phyloP scores from a whole-genome alignment of 37 sponge, comb jelly and placozoan genomes.

The Diacarnus erythraeanus region DNA sequence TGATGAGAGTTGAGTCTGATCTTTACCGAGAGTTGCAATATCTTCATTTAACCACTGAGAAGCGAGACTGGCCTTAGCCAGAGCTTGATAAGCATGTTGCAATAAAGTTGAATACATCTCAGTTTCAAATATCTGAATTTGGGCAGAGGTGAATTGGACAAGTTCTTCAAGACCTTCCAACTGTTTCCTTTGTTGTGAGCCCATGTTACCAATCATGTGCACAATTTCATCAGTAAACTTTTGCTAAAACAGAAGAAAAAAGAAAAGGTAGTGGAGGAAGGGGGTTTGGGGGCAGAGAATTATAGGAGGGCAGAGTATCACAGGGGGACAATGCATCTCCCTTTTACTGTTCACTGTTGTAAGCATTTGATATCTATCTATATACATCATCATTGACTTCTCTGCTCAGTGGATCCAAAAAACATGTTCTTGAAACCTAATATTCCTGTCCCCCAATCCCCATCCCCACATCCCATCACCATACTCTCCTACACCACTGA shows the following conservation, averaged over 20 bases:
- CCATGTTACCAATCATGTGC: conserved; percentile 21
- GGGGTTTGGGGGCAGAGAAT: not conserved
- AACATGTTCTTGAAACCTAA: too few relatives aligned
- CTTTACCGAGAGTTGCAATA: not conserved
- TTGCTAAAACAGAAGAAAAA: conserved; percentile 17
- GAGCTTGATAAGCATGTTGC: conserved; percentile 12
- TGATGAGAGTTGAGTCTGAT: not conserved
- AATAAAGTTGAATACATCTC: not conserved
- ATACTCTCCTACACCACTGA: not conserved
- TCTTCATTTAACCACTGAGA: conserved; percentile 28
- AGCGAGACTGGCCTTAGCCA: conserved; percentile 42
- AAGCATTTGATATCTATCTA: too few relatives aligned
- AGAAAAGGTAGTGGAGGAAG: not conserved
- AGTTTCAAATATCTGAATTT: not conserved
- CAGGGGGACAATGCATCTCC: too few relatives aligned
- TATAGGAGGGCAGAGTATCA: too few relatives aligned
- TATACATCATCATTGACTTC: too few relatives aligned
- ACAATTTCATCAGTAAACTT: conserved; percentile 61
- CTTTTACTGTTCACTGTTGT: too few relatives aligned
- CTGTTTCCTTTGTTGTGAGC: conserved; percentile 45
- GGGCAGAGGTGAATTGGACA: conserved; percentile 5
- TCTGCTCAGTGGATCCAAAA: too few relatives aligned
- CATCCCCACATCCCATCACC: too few relatives aligned
- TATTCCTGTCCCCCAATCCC: too few relatives aligned
- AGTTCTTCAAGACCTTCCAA: conserved; percentile 44